Evolutionary conservation across 1,140 invertebrate genomes (phyloP), one percentile per base, ranked within the genome.

Genomic region (Cecropterus lyciades): DNA sequence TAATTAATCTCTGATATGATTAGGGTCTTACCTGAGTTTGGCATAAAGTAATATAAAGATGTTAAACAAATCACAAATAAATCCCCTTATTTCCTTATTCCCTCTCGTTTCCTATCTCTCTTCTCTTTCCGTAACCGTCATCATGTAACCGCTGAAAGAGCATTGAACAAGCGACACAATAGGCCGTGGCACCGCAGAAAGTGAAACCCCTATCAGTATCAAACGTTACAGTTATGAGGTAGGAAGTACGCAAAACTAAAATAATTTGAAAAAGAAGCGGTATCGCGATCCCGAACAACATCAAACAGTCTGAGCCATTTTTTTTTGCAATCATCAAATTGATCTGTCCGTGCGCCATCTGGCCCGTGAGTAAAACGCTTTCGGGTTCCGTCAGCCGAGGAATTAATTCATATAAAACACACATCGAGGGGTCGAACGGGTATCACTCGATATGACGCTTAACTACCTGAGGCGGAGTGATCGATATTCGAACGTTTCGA

Each of bases 371-470:
- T 84, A 82, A 86, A 86, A 72, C 77, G 84, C 82, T 86, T 88
- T 88, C 72, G 79, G 70, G 67, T 46, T 69, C 81, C 70, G 67
- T 83, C 80, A 82, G 77, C 82, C 82, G 87, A 84, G 75, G 85
- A 91, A 91, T 91, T 88, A 87, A 91, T 91, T 88, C 86, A 87
- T 89, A 91, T 89, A 89, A 91, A 89, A 91, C 84, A 91, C 80
- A 85, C 77, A 82, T 83, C 79, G 73, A 77, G 65, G 75, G 77
- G 75, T 66, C 77, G 74, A 84, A 79, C 78, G 73, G 60, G 73
- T 77, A 74, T 84, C 74, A 69, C 48, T 80, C 72, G 78, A 75
- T 79, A 79, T 74, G 66, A 66, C 46, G 59, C 43, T 45, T 67
- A 60, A 40, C 68, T 64, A 65, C 55, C 53, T 69, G 55, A 62